phyloP scores from a whole-genome alignment of 1,140 invertebrate genomes.

The Pissodes strobi region DNA sequence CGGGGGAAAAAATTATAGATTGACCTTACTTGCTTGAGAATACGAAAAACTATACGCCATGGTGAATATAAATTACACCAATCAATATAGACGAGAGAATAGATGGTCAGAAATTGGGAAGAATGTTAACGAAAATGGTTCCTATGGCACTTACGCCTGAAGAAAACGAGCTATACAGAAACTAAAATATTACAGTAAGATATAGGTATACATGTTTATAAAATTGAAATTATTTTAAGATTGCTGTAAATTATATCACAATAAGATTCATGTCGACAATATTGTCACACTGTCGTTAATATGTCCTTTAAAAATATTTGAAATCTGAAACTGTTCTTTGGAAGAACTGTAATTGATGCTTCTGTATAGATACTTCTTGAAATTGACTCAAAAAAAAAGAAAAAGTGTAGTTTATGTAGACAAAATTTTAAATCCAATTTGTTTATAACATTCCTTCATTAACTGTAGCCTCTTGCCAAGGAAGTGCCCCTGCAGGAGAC shows the following conservation, averaged over 20 bases:
- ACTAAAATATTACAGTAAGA: conserved; percentile 11
- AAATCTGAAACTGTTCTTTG: background rate
- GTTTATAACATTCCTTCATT: conserved; percentile 16
- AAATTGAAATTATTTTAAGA: background rate
- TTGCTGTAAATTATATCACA: background rate
- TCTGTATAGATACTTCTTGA: background rate
- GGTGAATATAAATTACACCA: conserved; percentile 7
- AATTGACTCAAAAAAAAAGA: background rate
- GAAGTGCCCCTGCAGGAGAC: conserved; percentile 16
- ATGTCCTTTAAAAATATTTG: background rate
- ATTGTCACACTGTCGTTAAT: background rate
- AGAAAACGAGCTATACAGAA: background rate
- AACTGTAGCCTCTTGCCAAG: conserved; percentile 23
- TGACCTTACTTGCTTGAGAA: too few species aligned
- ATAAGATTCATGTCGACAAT: conserved; percentile 1
- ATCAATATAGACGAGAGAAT: conserved; percentile 5
- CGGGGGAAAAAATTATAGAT: too few species aligned
- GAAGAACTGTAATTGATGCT: too few species aligned
- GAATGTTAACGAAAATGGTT: conserved; percentile 11
- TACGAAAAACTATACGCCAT: conserved; percentile 2
- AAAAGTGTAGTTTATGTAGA: conserved; percentile 1
- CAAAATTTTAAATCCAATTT: conserved; percentile 3
- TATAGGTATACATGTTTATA: conserved; percentile 1
- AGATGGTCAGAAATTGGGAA: conserved; percentile 14
- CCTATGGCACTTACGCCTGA: conserved; percentile 1